Percentiles rank a stretch among this genome's conserved stretches.
phyloP scores from a whole-genome alignment of 1,140 invertebrate genomes.

The Ladona fulva region DNA sequence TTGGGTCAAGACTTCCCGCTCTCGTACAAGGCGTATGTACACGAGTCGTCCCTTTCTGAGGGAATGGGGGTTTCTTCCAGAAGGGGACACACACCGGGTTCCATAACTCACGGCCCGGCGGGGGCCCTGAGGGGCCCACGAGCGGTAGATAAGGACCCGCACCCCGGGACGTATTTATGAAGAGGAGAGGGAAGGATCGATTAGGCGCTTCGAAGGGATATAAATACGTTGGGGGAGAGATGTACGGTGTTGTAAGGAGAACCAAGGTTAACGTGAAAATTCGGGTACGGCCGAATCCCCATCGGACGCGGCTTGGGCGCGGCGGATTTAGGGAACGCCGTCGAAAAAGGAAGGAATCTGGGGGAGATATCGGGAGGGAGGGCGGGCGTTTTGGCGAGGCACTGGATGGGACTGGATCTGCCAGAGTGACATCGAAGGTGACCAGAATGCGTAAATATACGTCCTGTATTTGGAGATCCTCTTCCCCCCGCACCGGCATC shows the following conservation, averaged over 20 bases:
- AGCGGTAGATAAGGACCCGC: background rate
- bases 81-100: background rate
- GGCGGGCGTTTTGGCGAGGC: no score
- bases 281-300: background rate
- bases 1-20: background rate
- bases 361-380: no score
- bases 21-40: background rate
- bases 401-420: no score
- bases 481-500: no score
- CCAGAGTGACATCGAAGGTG: no score
- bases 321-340: no score
- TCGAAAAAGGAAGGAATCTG: no score
- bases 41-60: no score
- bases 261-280: background rate
- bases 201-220: background rate
- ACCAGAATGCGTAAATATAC: no score
- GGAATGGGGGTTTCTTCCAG: no score
- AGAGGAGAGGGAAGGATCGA: background rate
- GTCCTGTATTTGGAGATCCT: no score
- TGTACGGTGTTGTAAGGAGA: background rate
- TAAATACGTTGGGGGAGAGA: constrained; percentile 4
- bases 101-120: background rate
- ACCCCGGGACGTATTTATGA: background rate
- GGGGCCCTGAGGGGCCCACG: background rate
- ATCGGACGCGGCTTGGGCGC: background rate